phyloP scores from a whole-genome alignment of 2,113 vertebrate genomes.

The Odocoileus virginianus region DNA sequence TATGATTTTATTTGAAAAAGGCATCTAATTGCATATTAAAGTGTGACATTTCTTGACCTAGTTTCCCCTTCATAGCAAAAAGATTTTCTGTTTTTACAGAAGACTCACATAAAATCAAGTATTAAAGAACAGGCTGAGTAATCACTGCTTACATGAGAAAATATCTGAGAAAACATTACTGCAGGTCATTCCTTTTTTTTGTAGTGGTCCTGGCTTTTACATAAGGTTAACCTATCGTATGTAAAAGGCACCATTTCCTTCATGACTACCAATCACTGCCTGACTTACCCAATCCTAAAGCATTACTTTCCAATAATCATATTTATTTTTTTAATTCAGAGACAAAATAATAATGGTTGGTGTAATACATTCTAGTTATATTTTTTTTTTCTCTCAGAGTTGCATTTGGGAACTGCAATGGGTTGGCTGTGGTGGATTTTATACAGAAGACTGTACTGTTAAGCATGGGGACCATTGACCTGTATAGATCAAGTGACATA shows the following conservation, averaged over 20 bases:
- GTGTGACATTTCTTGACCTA: not conserved
- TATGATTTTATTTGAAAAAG: slow-evolving; percentile 21
- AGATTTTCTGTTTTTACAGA: not conserved
- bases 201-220: not conserved
- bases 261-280: not conserved
- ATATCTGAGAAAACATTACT: not conserved
- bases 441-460: slow-evolving; percentile 94
- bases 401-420: slow-evolving; percentile 95
- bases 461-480: slow-evolving; percentile 92
- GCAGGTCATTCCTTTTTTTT: not conserved
- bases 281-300: not conserved
- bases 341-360: slow-evolving; percentile 30
- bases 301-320: slow-evolving; percentile 1
- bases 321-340: not conserved
- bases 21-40: not conserved
- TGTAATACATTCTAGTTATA: not conserved
- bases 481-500: slow-evolving; percentile 92
- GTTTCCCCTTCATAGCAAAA: not conserved
- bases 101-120: not conserved
- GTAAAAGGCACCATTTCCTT: not conserved
- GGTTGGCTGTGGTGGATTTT: slow-evolving; percentile 95
- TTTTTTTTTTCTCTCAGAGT: slow-evolving; percentile 81
- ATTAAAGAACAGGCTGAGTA: not conserved
- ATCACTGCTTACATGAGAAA: not conserved
- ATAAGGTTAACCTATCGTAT: not conserved